Evolutionary conservation across 2,888 invertebrate genomes (phyloP).

Genomic region (Psococerastis gibbosa): DNA sequence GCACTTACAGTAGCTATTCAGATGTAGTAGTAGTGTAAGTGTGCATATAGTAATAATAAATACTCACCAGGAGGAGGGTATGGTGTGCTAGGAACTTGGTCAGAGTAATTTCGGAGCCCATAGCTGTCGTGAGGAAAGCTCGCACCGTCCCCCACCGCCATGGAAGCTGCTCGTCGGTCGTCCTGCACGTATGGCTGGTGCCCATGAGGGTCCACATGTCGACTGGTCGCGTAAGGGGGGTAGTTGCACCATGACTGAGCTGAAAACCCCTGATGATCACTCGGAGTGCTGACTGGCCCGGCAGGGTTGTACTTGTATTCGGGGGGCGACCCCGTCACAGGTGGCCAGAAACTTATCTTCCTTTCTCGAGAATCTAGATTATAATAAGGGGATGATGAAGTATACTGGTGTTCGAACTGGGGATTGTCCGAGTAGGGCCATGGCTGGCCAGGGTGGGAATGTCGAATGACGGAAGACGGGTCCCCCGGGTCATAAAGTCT

Average conservation of each 20-base stretch:
- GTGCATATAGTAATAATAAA: conserved; percentile 18
- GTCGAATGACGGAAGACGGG: conserved; percentile 44
- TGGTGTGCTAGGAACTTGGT: conserved; percentile 44
- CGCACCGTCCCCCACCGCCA: conserved; percentile 35
- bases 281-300: conserved; percentile 30
- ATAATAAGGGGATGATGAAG: conserved; percentile 39
- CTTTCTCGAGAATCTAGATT: conserved; percentile 46
- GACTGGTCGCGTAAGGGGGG: conserved; percentile 37
- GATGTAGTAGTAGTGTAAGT: too few relatives aligned
- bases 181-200: conserved; percentile 45
- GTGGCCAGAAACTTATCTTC: conserved; percentile 42
- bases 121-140: conserved; percentile 57
- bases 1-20: too few relatives aligned
- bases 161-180: conserved; percentile 40
- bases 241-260: conserved; percentile 60
- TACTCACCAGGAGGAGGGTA: conserved; percentile 62
- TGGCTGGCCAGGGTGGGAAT: conserved; percentile 43
- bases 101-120: conserved; percentile 51
- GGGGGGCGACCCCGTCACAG: conserved; percentile 30
- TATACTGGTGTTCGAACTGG: conserved; percentile 32
- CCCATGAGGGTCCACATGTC: conserved; percentile 30
- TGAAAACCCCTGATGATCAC: conserved; percentile 45
- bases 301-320: conserved; percentile 36
- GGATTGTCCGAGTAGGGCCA: conserved; percentile 55
- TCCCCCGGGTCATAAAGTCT: conserved; percentile 32